Conservation (phyloP, 2,888 invertebrate genomes). For the Agrypnus murinus region DNA sequence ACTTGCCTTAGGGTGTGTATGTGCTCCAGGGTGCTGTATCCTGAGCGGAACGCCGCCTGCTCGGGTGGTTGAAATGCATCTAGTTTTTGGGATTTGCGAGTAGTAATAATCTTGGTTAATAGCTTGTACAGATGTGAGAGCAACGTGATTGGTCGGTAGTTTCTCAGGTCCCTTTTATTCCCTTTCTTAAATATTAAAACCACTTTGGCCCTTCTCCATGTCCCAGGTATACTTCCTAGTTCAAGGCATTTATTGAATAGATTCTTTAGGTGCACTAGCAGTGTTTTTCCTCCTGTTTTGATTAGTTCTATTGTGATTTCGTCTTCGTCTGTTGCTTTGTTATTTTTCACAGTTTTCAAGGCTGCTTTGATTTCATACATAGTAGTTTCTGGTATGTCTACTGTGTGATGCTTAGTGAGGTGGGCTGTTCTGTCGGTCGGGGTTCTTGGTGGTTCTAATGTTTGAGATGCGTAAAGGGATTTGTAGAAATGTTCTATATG, state of each 20-base stretch:
- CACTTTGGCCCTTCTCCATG: slow-evolving; percentile 5
- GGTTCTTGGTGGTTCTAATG: not conserved
- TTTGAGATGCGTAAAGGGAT: not conserved
- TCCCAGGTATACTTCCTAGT: not conserved
- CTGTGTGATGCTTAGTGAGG: not conserved
- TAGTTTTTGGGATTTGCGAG: too few species aligned
- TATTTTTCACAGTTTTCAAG: not conserved
- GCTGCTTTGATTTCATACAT: not conserved
- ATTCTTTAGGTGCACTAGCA: slow-evolving; percentile 1
- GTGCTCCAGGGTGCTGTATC: slow-evolving; percentile 26
- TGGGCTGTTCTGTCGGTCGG: not conserved
- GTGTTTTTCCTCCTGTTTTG: not conserved
- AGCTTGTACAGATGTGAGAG: not conserved
- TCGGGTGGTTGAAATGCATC: not conserved
- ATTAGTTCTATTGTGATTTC: not conserved
- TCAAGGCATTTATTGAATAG: not conserved
- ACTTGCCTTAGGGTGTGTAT: slow-evolving; percentile 1
- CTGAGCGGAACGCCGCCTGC: not conserved
- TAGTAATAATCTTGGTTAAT: too few species aligned
- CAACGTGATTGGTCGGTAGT: not conserved
- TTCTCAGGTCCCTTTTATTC: not conserved
- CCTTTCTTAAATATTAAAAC: too few species aligned
- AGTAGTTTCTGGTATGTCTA: not conserved
- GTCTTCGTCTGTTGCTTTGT: not conserved
- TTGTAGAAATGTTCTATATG: not conserved